Percentiles rank a stretch among this genome's conserved stretches.
phyloP scores from a whole-genome alignment of 2,113 vertebrate species.

The Sorex araneus region DNA sequence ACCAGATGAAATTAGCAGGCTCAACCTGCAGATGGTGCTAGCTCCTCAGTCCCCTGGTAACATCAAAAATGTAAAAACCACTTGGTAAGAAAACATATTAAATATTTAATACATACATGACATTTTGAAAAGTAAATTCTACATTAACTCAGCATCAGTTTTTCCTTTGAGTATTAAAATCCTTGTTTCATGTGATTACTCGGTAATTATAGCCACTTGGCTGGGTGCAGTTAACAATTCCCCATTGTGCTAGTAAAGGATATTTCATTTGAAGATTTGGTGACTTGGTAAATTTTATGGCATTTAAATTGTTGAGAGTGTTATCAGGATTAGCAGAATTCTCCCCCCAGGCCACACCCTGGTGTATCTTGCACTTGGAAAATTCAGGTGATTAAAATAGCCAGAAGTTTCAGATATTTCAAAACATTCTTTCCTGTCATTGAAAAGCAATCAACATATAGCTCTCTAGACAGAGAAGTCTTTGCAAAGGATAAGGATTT shows the following conservation, averaged over 20 bases:
- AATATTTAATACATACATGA: conserved; percentile 56
- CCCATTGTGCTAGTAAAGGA: not conserved
- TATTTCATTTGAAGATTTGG: not conserved
- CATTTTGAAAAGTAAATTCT: conserved; percentile 47
- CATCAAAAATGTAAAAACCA: not conserved
- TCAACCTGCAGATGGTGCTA: conserved; percentile 75
- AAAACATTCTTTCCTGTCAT: not conserved
- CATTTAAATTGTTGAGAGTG: conserved; percentile 22
- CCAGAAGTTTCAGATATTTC: conserved; percentile 9
- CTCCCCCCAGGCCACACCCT: not conserved
- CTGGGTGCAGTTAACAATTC: conserved; percentile 9
- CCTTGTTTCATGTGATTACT: not conserved
- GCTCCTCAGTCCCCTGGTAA: conserved; percentile 46
- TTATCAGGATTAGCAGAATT: not conserved
- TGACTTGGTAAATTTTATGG: not conserved
- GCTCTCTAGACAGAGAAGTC: not conserved
- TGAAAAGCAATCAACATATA: conserved; percentile 43
- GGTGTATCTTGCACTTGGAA: not conserved
- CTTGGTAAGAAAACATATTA: conserved; percentile 20
- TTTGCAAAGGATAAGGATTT: not conserved
- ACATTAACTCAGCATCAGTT: not conserved
- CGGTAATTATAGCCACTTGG: conserved; percentile 28
- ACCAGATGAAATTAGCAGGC: conserved; percentile 17
- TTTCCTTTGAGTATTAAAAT: conserved; percentile 14
- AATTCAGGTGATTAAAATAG: conserved; percentile 31